Base-by-base conservation (phyloP, 2,113 vertebrate genomes). In the Lutjanus erythropterus region DNA sequence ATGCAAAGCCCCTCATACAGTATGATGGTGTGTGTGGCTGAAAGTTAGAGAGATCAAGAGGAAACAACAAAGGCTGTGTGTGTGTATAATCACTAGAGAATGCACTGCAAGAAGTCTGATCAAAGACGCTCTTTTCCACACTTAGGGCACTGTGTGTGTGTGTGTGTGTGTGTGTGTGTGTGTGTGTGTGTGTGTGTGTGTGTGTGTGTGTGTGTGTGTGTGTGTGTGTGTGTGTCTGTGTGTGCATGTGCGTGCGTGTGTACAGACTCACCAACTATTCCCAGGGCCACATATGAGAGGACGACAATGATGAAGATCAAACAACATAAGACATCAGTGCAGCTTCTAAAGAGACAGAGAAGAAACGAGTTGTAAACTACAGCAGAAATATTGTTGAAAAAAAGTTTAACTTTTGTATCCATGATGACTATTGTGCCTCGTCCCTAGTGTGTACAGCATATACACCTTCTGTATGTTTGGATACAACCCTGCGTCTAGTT, bases 281-380 rank as follows among this genome's bases (percentile, higher is more conserved):
- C 97, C 88, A 98, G 91, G 19, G 95, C 89, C 74, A 96, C 92
- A 91, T 98, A 98, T 73, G 94, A 93, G 50, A 96, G 67, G 91
- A 98, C 94, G 89, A 96, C 93, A 21, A 96, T 76, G 77, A 96
- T 73, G 93, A 98, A 98, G 93, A 97, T 90, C 80, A 96, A 84
- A 87, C 96, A 97, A 92, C 97, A 98, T 7, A 97, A 29, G 66
- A 96, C 23, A 12, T 98, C 97, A 55, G 97, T 98, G 90, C 96
- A 97, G 86, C 73, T 92, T 93, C 97, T 98, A 73, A 31, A 79
- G 78, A 66, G 21, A 85, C 41, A 77, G n/a, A 72, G 16, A 59
- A 21, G 10, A 60, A 53, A 52, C 16, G 0, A 49, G 9, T 15
- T 60, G 25, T 66, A 25, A 64, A 19, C 19, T 19, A 19, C 50